Conservation (phyloP, 2,888 invertebrate species). For the Polyploca ridens region DNA sequence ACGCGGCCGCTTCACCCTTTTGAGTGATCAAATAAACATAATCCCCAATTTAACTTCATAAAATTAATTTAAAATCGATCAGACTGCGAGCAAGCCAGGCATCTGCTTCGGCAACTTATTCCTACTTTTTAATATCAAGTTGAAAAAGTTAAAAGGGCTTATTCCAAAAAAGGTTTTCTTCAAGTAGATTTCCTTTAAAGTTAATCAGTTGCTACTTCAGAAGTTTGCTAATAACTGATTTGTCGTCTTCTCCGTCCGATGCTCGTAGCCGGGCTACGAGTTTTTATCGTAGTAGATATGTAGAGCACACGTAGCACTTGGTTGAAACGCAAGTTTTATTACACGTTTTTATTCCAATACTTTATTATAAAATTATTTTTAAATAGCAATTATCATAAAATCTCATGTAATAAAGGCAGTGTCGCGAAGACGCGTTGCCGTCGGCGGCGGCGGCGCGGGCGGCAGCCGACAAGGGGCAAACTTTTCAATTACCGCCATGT, state of each 20-base stretch:
- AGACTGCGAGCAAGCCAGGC: conserved; percentile 68
- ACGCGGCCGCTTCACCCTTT: conserved; percentile 38
- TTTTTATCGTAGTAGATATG: not conserved
- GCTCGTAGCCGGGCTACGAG: conserved; percentile 3
- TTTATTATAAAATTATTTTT: conserved; percentile 25
- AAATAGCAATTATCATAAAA: conserved; percentile 51
- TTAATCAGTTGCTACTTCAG: conserved; percentile 52
- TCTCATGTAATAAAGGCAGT: conserved; percentile 45
- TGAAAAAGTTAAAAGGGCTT: conserved; percentile 68
- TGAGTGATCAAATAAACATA: conserved; percentile 71
- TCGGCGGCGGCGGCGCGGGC: conserved; percentile 47
- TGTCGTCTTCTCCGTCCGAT: not conserved
- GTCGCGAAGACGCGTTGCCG: conserved; percentile 63
- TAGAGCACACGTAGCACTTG: not conserved
- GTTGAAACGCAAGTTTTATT: not conserved
- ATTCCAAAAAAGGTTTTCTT: conserved; percentile 54
- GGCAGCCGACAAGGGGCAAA: conserved; percentile 81
- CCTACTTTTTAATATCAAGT: conserved; percentile 59
- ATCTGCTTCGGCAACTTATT: conserved; percentile 52
- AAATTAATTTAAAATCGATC: conserved; percentile 81
- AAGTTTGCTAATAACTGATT: conserved; percentile 8
- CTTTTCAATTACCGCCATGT: conserved; percentile 84
- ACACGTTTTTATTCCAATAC: not conserved
- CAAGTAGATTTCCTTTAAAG: conserved; percentile 42
- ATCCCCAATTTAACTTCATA: conserved; percentile 82